These are phyloP conservation scores for Rhagonycha fulva DNA, from an alignment of 2,888 invertebrate genomes.

Conservation along the genomic window DNA sequence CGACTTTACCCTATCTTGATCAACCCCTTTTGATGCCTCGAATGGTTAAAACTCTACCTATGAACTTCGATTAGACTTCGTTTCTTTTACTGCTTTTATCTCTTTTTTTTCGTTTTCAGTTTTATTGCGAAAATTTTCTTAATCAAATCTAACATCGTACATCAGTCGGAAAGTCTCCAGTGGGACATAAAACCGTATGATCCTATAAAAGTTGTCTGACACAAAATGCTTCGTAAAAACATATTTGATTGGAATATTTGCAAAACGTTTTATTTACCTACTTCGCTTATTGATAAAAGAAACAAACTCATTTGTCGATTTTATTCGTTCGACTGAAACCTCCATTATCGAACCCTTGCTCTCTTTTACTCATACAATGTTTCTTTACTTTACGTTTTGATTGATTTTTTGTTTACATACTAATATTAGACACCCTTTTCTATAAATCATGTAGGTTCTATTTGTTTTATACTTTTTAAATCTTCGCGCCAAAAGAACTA, in stretches of 20 bases:
- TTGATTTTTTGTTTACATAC: not conserved
- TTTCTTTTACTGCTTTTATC: constrained; percentile 28
- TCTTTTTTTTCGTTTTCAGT: constrained; percentile 31
- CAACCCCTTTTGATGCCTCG: constrained; percentile 35
- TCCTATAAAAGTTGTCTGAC: constrained; percentile 45
- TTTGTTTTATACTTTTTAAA: not conserved
- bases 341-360: not conserved
- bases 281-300: constrained; percentile 15
- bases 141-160: constrained; percentile 47
- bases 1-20: constrained; percentile 40
- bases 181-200: constrained; percentile 44
- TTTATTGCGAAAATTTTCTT: constrained; percentile 46
- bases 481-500: not conserved
- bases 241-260: constrained; percentile 38
- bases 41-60: constrained; percentile 33
- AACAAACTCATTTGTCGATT: constrained; percentile 2
- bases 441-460: not conserved
- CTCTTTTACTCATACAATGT: not conserved
- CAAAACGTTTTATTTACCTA: constrained; percentile 26
- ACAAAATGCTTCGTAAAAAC: constrained; percentile 45
- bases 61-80: constrained; percentile 29
- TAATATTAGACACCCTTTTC: not conserved
- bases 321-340: constrained; percentile 11
- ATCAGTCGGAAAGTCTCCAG: constrained; percentile 45
- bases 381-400: not conserved